Evolutionary conservation across 1,140 invertebrate species (phyloP).

Genomic region (Xylocopa sonorina): DNA sequence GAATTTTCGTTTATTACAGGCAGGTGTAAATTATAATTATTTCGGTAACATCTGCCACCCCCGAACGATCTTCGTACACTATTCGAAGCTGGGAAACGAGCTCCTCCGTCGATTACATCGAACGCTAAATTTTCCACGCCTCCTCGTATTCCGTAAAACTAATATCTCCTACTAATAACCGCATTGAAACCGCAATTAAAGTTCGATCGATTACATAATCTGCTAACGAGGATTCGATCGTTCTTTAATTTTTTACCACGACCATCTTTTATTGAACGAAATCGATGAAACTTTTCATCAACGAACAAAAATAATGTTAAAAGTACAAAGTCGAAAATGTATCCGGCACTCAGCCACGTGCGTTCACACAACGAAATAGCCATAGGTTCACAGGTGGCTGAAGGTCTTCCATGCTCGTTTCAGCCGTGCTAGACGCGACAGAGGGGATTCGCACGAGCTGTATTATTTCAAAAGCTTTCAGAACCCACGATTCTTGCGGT

Average conservation of each 20-base stretch:
- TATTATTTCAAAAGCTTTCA: conserved; percentile 62
- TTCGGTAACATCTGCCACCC: conserved; percentile 40
- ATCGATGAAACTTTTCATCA: too few relatives aligned
- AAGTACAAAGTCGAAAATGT: not conserved
- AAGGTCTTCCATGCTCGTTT: conserved; percentile 1
- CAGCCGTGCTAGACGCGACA: not conserved
- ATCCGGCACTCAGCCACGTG: conserved; percentile 33
- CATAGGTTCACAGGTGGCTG: conserved; percentile 60
- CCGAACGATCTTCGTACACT: not conserved
- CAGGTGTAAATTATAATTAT: conserved; percentile 58
- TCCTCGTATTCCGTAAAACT: not conserved
- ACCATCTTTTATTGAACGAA: too few relatives aligned
- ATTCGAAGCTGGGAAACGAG: not conserved
- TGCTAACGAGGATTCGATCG: not conserved
- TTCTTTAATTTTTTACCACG: not conserved
- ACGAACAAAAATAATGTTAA: not conserved
- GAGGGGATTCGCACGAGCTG: not conserved
- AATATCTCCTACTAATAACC: not conserved
- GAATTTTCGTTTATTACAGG: conserved; percentile 31
- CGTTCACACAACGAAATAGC: conserved; percentile 18
- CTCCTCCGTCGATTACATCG: not conserved
- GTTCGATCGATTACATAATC: not conserved
- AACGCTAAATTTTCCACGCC: not conserved
- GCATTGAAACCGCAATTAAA: not conserved
- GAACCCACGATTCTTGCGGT: conserved; percentile 47